phyloP scores from a whole-genome alignment of 2,113 vertebrate species.

The Sakesphorus luctuosus region DNA sequence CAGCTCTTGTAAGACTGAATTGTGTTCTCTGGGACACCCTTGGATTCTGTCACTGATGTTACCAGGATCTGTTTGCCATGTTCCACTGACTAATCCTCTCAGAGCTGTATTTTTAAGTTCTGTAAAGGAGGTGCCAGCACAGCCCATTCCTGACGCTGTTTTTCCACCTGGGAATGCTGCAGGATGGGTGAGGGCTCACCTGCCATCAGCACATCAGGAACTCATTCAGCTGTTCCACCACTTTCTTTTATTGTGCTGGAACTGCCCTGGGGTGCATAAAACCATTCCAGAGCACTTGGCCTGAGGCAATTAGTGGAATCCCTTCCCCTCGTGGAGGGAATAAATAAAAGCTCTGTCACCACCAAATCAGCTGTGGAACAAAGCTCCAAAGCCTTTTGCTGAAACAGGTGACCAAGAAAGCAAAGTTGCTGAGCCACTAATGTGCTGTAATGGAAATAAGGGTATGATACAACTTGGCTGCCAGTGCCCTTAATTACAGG shows the following conservation, averaged over 20 bases:
- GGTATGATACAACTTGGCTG: conserved; percentile 58
- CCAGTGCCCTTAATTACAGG: conserved; percentile 76
- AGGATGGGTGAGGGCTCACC: background rate
- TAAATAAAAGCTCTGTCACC: conserved; percentile 55
- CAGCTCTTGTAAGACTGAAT: background rate
- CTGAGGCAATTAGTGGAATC: conserved; percentile 50
- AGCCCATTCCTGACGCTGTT: background rate
- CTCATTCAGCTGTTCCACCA: conserved; percentile 1
- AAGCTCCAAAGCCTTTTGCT: conserved; percentile 40
- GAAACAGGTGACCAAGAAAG: conserved; percentile 64
- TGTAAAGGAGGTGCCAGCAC: conserved; percentile 24
- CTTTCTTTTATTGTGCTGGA: conserved; percentile 24
- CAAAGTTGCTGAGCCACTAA: conserved; percentile 59
- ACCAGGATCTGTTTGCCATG: background rate
- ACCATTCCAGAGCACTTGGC: background rate
- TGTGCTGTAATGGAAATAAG: conserved; percentile 50
- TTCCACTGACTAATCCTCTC: conserved; percentile 40
- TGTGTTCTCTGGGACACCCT: background rate
- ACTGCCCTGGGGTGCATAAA: background rate
- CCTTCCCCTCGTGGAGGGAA: conserved; percentile 36
- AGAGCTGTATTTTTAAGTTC: background rate
- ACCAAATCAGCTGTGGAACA: conserved; percentile 57
- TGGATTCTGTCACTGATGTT: background rate
- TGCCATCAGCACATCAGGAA: conserved; percentile 32
- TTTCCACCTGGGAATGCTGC: background rate